These are phyloP conservation scores for Delia radicum DNA, from an alignment of 1,140 invertebrate genomes.

Conservation along the genomic window DNA sequence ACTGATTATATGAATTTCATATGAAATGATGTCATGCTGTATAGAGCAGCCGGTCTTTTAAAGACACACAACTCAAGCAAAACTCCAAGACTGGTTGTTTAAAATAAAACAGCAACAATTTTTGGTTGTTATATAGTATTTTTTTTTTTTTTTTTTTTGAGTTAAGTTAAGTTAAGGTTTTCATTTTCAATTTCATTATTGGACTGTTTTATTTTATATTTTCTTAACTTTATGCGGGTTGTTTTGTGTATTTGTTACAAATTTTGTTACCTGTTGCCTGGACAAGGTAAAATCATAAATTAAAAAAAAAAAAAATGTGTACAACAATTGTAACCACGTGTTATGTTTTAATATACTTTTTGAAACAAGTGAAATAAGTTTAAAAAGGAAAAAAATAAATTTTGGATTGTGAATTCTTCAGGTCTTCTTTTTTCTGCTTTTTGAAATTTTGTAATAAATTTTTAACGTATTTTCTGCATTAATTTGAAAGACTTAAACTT, in stretches of 20 bases:
- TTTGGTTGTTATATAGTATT: background rate
- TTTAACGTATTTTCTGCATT: too few relatives aligned
- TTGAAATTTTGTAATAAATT: background rate
- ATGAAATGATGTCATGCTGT: constrained; percentile 20
- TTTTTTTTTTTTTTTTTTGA: background rate
- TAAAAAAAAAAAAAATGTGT: background rate
- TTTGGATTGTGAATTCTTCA: background rate
- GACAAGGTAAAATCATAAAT: background rate
- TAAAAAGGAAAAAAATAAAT: background rate
- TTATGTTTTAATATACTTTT: background rate
- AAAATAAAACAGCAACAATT: background rate
- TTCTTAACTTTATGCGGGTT: constrained; percentile 3
- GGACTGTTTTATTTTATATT: too few relatives aligned
- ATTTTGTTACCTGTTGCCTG: constrained; percentile 5
- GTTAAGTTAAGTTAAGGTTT: constrained; percentile 9
- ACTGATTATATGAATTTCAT: constrained; percentile 13
- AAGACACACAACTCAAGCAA: background rate
- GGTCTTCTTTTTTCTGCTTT: background rate
- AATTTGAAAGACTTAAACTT: background rate
- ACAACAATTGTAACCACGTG: background rate
- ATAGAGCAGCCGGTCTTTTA: constrained; percentile 17
- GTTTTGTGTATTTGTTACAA: background rate
- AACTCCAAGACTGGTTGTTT: background rate
- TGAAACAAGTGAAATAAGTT: background rate
- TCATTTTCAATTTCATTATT: constrained; percentile 11